Base-by-base conservation (phyloP, 2,888 invertebrate species). In the Aspidiotus rigidus region DNA sequence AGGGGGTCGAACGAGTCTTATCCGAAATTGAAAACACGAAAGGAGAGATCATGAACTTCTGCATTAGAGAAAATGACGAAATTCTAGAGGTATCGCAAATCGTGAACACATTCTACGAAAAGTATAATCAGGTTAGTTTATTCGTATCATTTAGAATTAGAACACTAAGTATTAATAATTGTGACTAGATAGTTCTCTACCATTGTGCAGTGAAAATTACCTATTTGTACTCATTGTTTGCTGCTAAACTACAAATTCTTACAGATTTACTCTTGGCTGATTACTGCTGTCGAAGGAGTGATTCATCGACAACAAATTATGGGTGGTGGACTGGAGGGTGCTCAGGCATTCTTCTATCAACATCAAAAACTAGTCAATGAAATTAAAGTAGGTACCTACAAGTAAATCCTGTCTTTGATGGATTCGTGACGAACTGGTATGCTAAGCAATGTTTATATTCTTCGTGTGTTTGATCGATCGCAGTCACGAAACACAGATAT, bases 21-120 rank as follows among this genome's bases (percentile, higher is more conserved):
- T 86, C 88, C 74, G 87, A 88, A 76, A 80, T 90, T 73, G 88
- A 90, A 79, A 86, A 86, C 75, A 83, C 85, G 72, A 87, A 87
- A 77, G 82, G 85, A n/a, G 79, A 82, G 62, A 78, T 88, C 60
- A 81, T 83, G 71, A 80, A 83, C 62, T 79, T 84, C 62, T 88
- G 87, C 74, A 83, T 84, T 5, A 83, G 85, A 6, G 85, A 86
- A 75, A 83, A 82, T 69, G 86, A 87, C 75, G 86, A 87, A 76
- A 86, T 86, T 74, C 79, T 86, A 62, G 82, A 85, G 73, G 83
- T 87, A n/a, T 84, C 86, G 69, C 82, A 84, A 73, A 85, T 85
- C n/a, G 79, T 88, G 15, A 83, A 83, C 69, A 81, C 82, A 66
- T 90, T 89, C 79, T 79, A 86, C 40, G 83, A 86, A 62, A 84